Evolutionary conservation across 2,797 vertebrate genomes (phyloP).

Genomic region (Pangasius djambal): DNA sequence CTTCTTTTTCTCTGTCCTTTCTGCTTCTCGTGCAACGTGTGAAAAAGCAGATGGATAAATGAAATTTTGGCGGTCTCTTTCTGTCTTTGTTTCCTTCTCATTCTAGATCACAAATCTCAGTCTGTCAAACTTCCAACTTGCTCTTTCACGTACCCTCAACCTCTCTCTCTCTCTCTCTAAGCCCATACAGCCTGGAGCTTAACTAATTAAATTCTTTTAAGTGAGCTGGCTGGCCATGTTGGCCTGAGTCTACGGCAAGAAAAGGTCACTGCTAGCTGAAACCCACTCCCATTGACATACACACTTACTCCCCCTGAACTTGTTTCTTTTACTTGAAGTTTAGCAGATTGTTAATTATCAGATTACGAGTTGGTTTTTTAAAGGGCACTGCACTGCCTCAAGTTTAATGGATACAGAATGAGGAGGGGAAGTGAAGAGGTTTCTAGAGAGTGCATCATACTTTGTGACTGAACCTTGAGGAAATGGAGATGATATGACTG

Average conservation of each 20-base stretch:
- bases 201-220: constrained; percentile 81
- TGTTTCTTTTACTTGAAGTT: constrained; percentile 75
- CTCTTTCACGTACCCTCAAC: not conserved
- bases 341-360: constrained; percentile 81
- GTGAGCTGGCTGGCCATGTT: constrained; percentile 70
- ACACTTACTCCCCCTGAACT: constrained; percentile 62
- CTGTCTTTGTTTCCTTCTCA: not conserved
- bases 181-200: constrained; percentile 70
- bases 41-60: not conserved
- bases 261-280: constrained; percentile 77
- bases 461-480: constrained; percentile 31
- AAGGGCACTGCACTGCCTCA: constrained; percentile 70
- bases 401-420: constrained; percentile 50
- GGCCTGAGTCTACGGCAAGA: constrained; percentile 66
- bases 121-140: constrained; percentile 12
- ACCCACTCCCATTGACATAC: constrained; percentile 71
- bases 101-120: not conserved
- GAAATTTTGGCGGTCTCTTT: not conserved
- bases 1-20: not conserved
- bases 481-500: constrained; percentile 47
- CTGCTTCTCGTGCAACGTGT: not conserved
- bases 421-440: not conserved
- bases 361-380: constrained; percentile 74
- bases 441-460: constrained; percentile 33
- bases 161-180: constrained; percentile 48